A percentile compares a stretch with the other conserved stretches of the same genome.
Evolutionary conservation across 2,888 invertebrate species (phyloP).

Genomic region (Baronia brevicornis): DNA sequence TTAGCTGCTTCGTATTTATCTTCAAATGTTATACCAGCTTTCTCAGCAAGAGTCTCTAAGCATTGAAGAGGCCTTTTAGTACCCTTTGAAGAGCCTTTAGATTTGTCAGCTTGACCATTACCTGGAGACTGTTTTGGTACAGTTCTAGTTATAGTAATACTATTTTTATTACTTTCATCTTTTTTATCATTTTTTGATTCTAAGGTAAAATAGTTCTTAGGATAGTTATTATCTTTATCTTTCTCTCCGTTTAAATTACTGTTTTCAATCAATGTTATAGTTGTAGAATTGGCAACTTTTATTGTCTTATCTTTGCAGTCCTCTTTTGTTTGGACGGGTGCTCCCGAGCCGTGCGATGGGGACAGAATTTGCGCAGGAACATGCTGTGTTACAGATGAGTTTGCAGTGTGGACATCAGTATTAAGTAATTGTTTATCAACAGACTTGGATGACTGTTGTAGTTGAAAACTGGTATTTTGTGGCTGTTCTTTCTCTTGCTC

Average conservation of each 20-base stretch:
- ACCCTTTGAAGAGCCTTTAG: slow-evolving; percentile 42
- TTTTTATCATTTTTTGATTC: slow-evolving; percentile 65
- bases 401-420: slow-evolving; percentile 40
- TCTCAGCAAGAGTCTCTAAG: slow-evolving; percentile 82
- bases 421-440: slow-evolving; percentile 40
- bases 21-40: slow-evolving; percentile 83
- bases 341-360: slow-evolving; percentile 42
- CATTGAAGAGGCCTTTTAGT: slow-evolving; percentile 76
- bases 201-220: slow-evolving; percentile 62
- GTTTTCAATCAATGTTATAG: slow-evolving; percentile 64
- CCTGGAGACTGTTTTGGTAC: slow-evolving; percentile 52
- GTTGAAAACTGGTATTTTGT: slow-evolving; percentile 45
- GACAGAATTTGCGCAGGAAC: slow-evolving; percentile 54
- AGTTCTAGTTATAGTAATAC: slow-evolving; percentile 66
- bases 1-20: slow-evolving; percentile 84
- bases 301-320: slow-evolving; percentile 60
- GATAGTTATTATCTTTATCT: slow-evolving; percentile 55
- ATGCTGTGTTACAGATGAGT: slow-evolving; percentile 53
- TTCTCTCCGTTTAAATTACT: slow-evolving; percentile 49
- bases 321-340: slow-evolving; percentile 44
- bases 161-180: slow-evolving; percentile 68
- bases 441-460: slow-evolving; percentile 38
- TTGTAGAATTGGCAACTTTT: slow-evolving; percentile 64
- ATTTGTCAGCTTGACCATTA: slow-evolving; percentile 42
- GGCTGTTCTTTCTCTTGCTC: slow-evolving; percentile 57